Base-by-base conservation (phyloP, 53 echinoderm and acorn worm species). In the Apostichopus leukothele region DNA sequence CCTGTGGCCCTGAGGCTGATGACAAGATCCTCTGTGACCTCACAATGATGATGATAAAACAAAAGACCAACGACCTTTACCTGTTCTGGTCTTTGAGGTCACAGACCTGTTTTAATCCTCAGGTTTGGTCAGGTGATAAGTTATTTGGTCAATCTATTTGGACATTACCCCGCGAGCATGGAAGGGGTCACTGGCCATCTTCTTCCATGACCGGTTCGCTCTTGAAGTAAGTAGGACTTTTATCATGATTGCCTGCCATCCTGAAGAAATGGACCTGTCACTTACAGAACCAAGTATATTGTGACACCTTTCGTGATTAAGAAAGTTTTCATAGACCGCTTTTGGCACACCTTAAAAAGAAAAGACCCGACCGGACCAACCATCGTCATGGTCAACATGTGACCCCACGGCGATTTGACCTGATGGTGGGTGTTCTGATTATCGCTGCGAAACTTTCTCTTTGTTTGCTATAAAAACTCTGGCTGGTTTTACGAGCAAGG, bases 141-240 rank as follows among this genome's bases (percentile, higher is more conserved):
- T 63, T 63, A 63, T 63, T 63, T n/a, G 79, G 53, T 79, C 18
- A 79, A 79, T 79, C 53, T 18, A 52, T 79, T 51, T 51, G 79
- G 79, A 51, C 79, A 51, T 79, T 79, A 52, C 79, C 39, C 79
- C 52, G 51, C 51, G 19, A 79, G 53, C 51, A n/a, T 13, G 53
- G 79, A 79, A 79, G 53, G 79, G 79, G 79, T 79, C 79, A 79
- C 52, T 79, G 51, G 51, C 79, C 52, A 53, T 79, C 79, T 79
- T 79, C 51, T 51, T n/a, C n/a, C 50, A 79, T 79, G 39, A 39
- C 39, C 39, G 3, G 39, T 39, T 39, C 39, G 39, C 39, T 39
- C 39, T 39, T 39, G 39, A 63, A 0, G 5, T 11, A 63, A 63
- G 9, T 63, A 63, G 63, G 63, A 16, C 12, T 39, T 16, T 63